Conservation (phyloP, 2,113 vertebrate genomes). For the Leucopsar rothschildi region DNA sequence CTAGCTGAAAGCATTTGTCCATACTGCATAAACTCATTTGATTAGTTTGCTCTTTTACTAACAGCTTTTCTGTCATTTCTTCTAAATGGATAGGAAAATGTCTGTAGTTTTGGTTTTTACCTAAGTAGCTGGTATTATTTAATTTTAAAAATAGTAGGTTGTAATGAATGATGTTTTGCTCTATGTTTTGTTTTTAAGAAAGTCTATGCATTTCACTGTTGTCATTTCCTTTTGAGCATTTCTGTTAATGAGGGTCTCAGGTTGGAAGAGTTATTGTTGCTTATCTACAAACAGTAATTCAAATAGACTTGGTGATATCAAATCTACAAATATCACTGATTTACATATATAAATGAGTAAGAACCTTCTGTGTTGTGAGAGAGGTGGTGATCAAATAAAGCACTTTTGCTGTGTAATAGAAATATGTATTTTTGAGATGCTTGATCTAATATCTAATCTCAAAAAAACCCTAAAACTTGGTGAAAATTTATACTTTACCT, state of each 20-base stretch:
- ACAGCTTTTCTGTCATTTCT: background rate
- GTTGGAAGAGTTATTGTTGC: background rate
- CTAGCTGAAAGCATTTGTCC: background rate
- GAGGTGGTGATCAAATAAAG: background rate
- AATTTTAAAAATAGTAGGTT: background rate
- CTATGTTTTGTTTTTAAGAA: background rate
- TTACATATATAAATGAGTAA: background rate
- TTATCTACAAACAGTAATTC: background rate
- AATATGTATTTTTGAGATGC: background rate
- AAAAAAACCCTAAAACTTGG: background rate
- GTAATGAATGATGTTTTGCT: background rate
- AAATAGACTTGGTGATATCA: background rate
- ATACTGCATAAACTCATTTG: background rate
- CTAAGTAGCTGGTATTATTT: background rate
- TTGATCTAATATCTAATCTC: background rate
- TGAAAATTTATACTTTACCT: background rate
- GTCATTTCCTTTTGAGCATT: background rate
- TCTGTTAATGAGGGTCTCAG: background rate
- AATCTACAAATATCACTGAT: background rate
- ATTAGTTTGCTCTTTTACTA: background rate
- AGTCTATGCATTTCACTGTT: background rate
- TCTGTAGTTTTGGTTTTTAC: background rate
- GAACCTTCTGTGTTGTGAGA: background rate
- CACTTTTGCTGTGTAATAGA: background rate
- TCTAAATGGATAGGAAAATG: background rate